These are phyloP conservation scores for Brachionus rotundiformis DNA, from an alignment of 1,140 invertebrate species.

Conservation along the genomic window DNA sequence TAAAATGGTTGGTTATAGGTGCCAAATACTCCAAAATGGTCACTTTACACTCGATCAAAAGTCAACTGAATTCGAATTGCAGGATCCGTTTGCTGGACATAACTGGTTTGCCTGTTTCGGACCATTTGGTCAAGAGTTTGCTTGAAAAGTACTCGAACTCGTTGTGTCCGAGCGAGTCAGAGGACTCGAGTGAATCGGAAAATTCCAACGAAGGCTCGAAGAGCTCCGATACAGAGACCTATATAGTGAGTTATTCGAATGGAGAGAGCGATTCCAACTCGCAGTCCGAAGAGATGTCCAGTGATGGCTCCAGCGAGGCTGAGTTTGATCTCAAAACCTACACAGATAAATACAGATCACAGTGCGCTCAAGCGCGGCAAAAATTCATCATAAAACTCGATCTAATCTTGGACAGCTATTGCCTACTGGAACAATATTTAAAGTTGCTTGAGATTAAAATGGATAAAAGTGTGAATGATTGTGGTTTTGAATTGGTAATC, in stretches of 20 bases:
- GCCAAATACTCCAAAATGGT: conserved; percentile 31
- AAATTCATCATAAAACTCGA: neutral
- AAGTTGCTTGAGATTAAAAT: neutral
- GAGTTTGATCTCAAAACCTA: neutral
- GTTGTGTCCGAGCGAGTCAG: neutral
- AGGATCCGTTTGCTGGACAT: neutral
- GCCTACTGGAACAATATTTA: neutral
- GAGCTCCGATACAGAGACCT: neutral
- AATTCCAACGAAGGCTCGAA: neutral
- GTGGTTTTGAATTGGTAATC: neutral
- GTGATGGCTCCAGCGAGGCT: neutral
- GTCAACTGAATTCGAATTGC: neutral
- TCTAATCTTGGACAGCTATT: neutral
- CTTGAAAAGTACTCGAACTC: neutral
- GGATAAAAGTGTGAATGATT: neutral
- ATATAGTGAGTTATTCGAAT: conserved; percentile 12
- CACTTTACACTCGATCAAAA: neutral
- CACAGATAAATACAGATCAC: neutral
- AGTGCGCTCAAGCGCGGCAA: too few relatives aligned
- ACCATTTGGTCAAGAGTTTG: neutral
- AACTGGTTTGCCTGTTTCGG: neutral
- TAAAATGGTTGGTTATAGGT: neutral
- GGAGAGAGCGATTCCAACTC: neutral
- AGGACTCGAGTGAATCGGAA: neutral
- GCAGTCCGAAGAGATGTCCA: neutral